Evolutionary conservation across 1,140 invertebrate genomes (phyloP), one percentile per base, ranked within the genome.

Genomic region (Zaprionus ornatus): DNA sequence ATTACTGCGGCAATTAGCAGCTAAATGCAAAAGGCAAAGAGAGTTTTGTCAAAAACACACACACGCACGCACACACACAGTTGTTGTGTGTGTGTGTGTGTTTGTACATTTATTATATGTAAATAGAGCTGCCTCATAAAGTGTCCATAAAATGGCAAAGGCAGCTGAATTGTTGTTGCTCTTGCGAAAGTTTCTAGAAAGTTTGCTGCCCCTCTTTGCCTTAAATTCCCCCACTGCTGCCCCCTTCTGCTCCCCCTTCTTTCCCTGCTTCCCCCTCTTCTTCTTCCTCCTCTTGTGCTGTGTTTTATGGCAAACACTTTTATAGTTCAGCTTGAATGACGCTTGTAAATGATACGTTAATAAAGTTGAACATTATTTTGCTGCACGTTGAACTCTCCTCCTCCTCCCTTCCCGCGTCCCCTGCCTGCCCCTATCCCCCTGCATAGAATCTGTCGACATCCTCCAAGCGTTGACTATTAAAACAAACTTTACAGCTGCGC

Each of bases 1-100:
- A 87, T 87, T 87, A 88, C 83, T 71, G 63, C 77, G 72, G 84
- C 83, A 87, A 87, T 87, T 88, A 87, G 84, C 77, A 74, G 82
- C 70, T 81, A 66, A 81, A 77, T 55, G 67, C 50, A 85, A 80
- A 82, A 17, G n/a, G 40, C 40, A 45, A 45, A 45, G 45, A 77
- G 63, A 63, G 69, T 79, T 73, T 61, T 42, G 78, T 9, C 73
- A 83, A 86, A 72, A 67, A 74, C 71, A 86, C 67, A 74, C 64
- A 66, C 55, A 21, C 45, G 29, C 56, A 48, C 15, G 25, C 45
- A 40, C 62, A 80, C 64, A 60, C 19, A 66, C 56, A 3, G 74
- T 23, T 19, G 19, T 64, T 27, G 27, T 7, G 6, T 27, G 27
- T 27, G 27, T 29, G 1, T 29, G 29, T 29, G 29, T 29, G 3